Conservation (phyloP, 2,113 vertebrate species). For the Paradoxurus hermaphroditus region DNA sequence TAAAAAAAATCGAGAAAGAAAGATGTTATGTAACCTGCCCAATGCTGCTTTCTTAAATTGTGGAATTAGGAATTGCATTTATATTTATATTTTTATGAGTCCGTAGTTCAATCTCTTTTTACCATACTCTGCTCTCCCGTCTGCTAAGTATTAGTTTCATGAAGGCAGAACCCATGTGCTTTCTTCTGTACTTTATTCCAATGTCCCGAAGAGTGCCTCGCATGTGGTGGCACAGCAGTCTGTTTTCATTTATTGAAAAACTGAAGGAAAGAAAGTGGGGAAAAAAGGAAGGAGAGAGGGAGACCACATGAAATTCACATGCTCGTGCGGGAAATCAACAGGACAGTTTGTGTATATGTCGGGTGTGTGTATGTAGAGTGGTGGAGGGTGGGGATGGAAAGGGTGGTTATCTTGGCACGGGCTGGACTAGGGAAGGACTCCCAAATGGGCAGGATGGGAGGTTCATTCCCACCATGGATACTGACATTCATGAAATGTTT, state of each 20-base stretch:
- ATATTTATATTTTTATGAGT: background rate
- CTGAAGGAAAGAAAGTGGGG: background rate
- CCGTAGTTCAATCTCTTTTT: background rate
- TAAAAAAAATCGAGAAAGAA: background rate
- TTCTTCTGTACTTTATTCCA: too few relatives aligned
- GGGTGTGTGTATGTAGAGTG: rapidly evolving
- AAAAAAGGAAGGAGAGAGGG: too few relatives aligned
- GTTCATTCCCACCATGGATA: rapidly evolving
- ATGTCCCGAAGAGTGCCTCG: background rate
- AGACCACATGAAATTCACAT: background rate
- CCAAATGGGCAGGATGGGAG: background rate
- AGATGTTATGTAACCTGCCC: background rate
- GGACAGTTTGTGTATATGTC: too few relatives aligned
- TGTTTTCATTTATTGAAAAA: background rate
- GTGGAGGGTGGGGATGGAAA: rapidly evolving
- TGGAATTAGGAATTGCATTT: background rate
- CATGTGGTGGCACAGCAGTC: rapidly evolving
- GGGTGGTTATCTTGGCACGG: background rate
- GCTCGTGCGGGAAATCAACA: too few relatives aligned
- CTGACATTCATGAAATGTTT: background rate
- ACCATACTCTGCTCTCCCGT: background rate
- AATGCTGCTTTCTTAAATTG: background rate
- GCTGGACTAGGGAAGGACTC: background rate
- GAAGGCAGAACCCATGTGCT: background rate
- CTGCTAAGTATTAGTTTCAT: background rate